Evolutionary conservation across 2,888 invertebrate genomes (phyloP).

Genomic region (Heterodera filipjevi): DNA sequence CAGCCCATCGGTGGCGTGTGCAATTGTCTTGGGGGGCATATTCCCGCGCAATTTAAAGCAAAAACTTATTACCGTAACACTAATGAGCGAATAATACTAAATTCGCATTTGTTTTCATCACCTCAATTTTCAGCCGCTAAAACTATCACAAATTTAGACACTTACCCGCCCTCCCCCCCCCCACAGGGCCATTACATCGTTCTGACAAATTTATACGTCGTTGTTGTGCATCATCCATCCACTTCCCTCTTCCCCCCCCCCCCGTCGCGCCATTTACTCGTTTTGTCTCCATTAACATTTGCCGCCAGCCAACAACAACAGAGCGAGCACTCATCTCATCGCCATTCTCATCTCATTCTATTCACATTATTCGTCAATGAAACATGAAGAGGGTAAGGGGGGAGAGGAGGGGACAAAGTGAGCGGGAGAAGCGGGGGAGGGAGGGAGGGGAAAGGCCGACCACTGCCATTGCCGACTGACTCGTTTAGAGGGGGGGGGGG

Average conservation of each 20-base stretch:
- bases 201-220: background rate
- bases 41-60: too few relatives aligned
- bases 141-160: background rate
- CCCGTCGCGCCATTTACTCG: slow-evolving; percentile 28
- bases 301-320: slow-evolving; percentile 17
- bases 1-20: too few relatives aligned
- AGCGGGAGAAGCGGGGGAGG: background rate
- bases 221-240: background rate
- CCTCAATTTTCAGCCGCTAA: background rate
- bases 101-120: too few relatives aligned
- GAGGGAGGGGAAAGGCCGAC: background rate
- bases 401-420: background rate
- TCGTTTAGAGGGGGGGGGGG: background rate
- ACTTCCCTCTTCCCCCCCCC: background rate
- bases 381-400: slow-evolving; percentile 13
- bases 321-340: slow-evolving; percentile 18
- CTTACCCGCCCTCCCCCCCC: background rate
- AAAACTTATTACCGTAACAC: too few relatives aligned
- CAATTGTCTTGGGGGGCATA: too few relatives aligned
- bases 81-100: too few relatives aligned
- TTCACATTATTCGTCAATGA: slow-evolving; percentile 17
- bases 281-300: slow-evolving; percentile 29
- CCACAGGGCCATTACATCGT: background rate
- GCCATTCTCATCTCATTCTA: slow-evolving; percentile 11
- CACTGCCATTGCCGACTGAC: slow-evolving; percentile 1